These are phyloP conservation scores for Papilio aristodemus DNA, from an alignment of 1,140 invertebrate genomes.

Conservation along the genomic window DNA sequence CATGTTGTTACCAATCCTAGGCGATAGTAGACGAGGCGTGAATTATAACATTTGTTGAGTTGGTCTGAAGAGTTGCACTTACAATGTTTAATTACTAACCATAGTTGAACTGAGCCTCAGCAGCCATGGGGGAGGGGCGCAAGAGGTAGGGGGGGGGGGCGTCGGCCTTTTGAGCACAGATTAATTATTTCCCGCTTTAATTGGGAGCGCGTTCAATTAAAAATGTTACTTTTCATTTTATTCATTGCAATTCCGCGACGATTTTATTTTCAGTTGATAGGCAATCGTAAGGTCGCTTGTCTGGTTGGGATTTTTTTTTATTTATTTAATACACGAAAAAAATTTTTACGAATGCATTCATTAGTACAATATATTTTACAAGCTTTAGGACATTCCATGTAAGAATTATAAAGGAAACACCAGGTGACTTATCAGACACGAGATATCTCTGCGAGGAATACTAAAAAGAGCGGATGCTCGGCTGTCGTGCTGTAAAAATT, in stretches of 20 bases:
- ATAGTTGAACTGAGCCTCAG: neutral
- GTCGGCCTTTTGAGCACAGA: slow-evolving; percentile 30
- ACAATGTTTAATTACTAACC: neutral
- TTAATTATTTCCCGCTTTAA: slow-evolving; percentile 41
- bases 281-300: neutral
- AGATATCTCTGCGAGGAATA: neutral
- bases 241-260: slow-evolving; percentile 18
- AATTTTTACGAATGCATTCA: no score
- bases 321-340: no score
- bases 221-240: slow-evolving; percentile 35
- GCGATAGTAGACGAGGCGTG: neutral
- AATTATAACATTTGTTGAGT: neutral
- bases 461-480: neutral
- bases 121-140: neutral
- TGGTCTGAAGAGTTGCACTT: neutral
- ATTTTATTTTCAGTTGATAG: neutral
- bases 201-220: slow-evolving; percentile 37
- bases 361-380: no score
- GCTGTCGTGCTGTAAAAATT: slow-evolving; percentile 7
- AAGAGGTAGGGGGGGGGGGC: neutral
- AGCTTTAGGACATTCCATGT: no score
- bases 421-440: neutral
- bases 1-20: no score
- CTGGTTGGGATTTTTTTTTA: no score
- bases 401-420: neutral